Percentiles rank a stretch among this genome's conserved stretches.
phyloP scores from a whole-genome alignment of 2,113 vertebrate species.

The Carassius auratus region DNA sequence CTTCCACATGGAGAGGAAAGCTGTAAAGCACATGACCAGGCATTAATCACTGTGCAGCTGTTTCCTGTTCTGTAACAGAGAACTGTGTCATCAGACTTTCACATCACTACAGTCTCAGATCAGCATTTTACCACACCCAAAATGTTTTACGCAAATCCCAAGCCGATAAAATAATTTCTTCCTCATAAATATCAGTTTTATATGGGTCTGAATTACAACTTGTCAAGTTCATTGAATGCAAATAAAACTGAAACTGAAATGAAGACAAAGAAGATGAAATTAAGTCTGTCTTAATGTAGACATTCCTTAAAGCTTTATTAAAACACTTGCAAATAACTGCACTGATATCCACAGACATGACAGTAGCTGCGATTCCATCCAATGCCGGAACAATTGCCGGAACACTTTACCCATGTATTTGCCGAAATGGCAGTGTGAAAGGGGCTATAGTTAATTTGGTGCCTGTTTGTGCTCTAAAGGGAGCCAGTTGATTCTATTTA shows the following conservation, averaged over 20 bases:
- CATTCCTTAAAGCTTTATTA: neutral
- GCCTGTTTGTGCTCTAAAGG: too few species aligned
- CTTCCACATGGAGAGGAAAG: neutral
- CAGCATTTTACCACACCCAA: neutral
- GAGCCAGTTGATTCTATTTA: too few species aligned
- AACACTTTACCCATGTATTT: too few species aligned
- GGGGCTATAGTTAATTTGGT: too few species aligned
- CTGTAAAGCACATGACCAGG: neutral
- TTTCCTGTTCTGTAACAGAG: neutral
- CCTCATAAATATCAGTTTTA: neutral
- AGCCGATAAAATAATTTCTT: neutral
- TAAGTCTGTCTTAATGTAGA: neutral
- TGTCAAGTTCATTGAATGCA: neutral
- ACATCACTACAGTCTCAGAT: conserved; percentile 1
- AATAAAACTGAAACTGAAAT: neutral
- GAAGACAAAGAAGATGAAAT: neutral
- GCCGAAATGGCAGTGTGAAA: too few species aligned
- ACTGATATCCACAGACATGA: neutral
- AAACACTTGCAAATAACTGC: neutral
- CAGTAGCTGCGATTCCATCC: neutral
- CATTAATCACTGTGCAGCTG: neutral
- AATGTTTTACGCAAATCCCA: neutral
- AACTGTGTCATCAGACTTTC: conserved; percentile 5
- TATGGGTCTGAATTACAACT: neutral
- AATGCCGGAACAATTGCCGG: too few species aligned